Base-by-base conservation (phyloP, 2,797 vertebrate species). In the Anguilla anguilla region DNA sequence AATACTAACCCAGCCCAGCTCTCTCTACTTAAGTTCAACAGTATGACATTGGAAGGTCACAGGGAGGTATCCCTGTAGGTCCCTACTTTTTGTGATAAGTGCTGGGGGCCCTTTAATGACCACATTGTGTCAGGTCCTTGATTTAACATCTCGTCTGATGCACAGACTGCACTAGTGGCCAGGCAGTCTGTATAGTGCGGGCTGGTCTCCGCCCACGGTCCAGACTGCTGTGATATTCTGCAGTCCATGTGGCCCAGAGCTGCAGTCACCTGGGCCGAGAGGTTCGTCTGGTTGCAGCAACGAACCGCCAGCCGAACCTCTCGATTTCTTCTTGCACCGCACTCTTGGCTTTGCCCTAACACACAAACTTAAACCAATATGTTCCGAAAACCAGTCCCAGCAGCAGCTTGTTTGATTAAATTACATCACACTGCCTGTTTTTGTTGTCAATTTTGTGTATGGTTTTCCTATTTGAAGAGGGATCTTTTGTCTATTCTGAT, bases 331-430 rank as follows among this genome's bases (percentile, higher is more conserved):
- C 57, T 81, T 81, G 25, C 7, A 81, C 59, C 64, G 82, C 39
- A 39, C 25, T 55, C 46, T 85, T 55, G n/a, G 43, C 19, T 28
- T 15, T 35, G 49, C 57, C 28, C 49, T 49, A 64, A n/a, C 64
- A 81, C 43, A 61, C 31, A 31, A 88, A 79, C 79, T 88, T 77
- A 79, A 85, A 88, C 25, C 83, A 64, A 64, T 79, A 85, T 85
- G 87, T 85, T 59, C 17, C 39, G 74, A 43, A 57, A 61, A 77
- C 83, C 59, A 59, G 25, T 43, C 53, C 59, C 64, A 57, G 49
- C 22, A 49, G 83, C 49, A 39, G 69, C 72, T 53, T 13, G 28
- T 53, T 19, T 74, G 43, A 46, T 74, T 72, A 72, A 53, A 51
- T n/a, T 49, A 86, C 43, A 74, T 86, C 43, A 53, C 19, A 25